These are phyloP conservation scores for Acanthopagrus latus DNA, from an alignment of 2,797 vertebrate genomes.

Conservation along the genomic window DNA sequence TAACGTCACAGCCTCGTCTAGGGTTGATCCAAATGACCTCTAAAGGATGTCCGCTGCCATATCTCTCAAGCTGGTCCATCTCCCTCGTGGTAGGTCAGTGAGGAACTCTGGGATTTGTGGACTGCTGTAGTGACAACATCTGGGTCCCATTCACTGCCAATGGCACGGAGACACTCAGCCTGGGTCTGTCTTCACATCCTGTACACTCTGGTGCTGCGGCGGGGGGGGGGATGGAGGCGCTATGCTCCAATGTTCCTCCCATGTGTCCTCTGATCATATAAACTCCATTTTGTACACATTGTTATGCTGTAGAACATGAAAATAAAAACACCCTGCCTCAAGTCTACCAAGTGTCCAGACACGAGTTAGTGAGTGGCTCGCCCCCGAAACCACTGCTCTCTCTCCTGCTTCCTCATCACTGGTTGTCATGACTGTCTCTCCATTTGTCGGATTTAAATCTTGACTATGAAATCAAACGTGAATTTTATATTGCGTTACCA, in stretches of 20 bases:
- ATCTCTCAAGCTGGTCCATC: constrained; percentile 10
- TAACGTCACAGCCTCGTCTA: constrained; percentile 1
- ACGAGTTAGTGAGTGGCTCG: constrained; percentile 51
- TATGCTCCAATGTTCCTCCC: constrained; percentile 64
- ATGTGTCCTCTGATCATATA: constrained; percentile 51
- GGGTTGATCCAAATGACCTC: constrained; percentile 27
- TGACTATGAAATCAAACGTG: too few relatives aligned
- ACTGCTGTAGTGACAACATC: constrained; percentile 43
- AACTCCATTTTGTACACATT: constrained; percentile 72
- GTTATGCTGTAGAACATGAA: constrained; percentile 81
- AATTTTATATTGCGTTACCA: too few relatives aligned
- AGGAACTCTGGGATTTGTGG: constrained; percentile 56
- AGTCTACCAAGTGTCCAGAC: constrained; percentile 70
- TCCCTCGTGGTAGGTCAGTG: neutral
- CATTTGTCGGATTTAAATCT: neutral
- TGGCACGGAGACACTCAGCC: constrained; percentile 52
- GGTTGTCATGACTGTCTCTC: neutral
- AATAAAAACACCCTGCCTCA: constrained; percentile 80
- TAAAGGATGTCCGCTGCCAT: constrained; percentile 42
- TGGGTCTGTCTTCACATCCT: constrained; percentile 35
- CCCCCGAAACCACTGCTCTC: constrained; percentile 6
- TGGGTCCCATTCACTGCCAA: constrained; percentile 25
- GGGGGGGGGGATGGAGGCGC: constrained; percentile 64
- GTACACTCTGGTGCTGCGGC: constrained; percentile 58
- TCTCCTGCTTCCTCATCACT: constrained; percentile 21